These are phyloP conservation scores for Eubasilissa splendida DNA, from an alignment of 2,888 invertebrate genomes.

Conservation along the genomic window DNA sequence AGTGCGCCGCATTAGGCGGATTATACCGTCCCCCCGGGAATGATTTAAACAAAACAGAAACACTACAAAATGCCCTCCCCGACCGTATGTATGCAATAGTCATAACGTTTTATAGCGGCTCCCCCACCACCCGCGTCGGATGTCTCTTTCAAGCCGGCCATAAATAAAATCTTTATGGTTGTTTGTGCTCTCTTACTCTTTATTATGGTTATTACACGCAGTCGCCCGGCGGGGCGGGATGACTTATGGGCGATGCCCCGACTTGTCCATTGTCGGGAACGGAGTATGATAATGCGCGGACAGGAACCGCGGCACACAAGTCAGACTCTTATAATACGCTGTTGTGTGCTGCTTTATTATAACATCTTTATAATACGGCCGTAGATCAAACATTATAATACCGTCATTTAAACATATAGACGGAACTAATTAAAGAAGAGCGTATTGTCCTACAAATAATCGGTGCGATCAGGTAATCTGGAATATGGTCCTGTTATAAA, in stretches of 20 bases:
- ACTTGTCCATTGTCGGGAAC: slow-evolving; percentile 27
- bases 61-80: slow-evolving; percentile 49
- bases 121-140: slow-evolving; percentile 37
- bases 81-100: slow-evolving; percentile 52
- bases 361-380: too few relatives aligned
- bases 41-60: slow-evolving; percentile 55
- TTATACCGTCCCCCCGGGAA: slow-evolving; percentile 47
- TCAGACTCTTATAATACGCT: too few relatives aligned
- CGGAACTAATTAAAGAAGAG: too few relatives aligned
- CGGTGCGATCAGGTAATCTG: too few relatives aligned
- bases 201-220: slow-evolving; percentile 57
- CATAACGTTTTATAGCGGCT: slow-evolving; percentile 54
- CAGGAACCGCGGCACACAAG: not conserved
- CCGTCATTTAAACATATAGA: not conserved
- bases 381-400: not conserved
- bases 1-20: slow-evolving; percentile 48
- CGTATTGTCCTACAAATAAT: too few relatives aligned
- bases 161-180: slow-evolving; percentile 55
- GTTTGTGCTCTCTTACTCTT: slow-evolving; percentile 57
- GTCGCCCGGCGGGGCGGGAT: slow-evolving; percentile 31
- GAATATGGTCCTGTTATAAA: too few relatives aligned
- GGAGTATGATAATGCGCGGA: slow-evolving; percentile 26
- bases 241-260: slow-evolving; percentile 46
- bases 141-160: slow-evolving; percentile 44
- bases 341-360: too few relatives aligned